Evolutionary conservation across 2,113 vertebrate genomes (phyloP).

Genomic region (Daboia siamensis): DNA sequence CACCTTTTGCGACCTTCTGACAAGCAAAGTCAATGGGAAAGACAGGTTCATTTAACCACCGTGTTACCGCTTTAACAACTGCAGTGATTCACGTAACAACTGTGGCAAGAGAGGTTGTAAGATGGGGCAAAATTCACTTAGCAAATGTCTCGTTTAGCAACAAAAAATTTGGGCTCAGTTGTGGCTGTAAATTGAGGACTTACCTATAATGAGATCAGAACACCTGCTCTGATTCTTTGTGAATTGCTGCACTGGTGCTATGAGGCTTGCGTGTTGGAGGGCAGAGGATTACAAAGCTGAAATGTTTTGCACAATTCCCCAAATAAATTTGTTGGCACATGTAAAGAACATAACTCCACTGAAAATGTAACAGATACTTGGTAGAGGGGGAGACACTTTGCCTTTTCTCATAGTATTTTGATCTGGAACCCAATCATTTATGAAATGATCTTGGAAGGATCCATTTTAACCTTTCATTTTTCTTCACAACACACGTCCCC

Average conservation of each 20-base stretch:
- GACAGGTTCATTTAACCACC: too few species aligned
- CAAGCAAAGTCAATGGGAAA: too few species aligned
- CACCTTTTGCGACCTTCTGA: too few species aligned
- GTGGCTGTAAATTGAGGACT: too few species aligned
- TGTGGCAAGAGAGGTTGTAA: too few species aligned
- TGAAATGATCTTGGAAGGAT: background rate
- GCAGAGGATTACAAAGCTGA: background rate
- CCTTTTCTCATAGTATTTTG: background rate
- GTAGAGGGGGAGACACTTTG: background rate
- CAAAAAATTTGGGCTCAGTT: too few species aligned
- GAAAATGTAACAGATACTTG: background rate
- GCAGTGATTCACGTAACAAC: too few species aligned
- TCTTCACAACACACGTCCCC: background rate
- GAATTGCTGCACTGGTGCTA: background rate
- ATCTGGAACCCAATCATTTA: background rate
- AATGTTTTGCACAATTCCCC: background rate
- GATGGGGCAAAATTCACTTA: too few species aligned
- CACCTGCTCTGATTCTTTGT: background rate
- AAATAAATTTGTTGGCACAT: background rate
- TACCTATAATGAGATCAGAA: background rate
- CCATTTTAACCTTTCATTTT: background rate
- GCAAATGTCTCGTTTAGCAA: too few species aligned
- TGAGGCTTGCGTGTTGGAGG: background rate
- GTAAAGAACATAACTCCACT: background rate
- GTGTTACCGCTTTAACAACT: too few species aligned